phyloP scores from a whole-genome alignment of 2,797 vertebrate species.

The Oryzias dopingdopingensis region DNA sequence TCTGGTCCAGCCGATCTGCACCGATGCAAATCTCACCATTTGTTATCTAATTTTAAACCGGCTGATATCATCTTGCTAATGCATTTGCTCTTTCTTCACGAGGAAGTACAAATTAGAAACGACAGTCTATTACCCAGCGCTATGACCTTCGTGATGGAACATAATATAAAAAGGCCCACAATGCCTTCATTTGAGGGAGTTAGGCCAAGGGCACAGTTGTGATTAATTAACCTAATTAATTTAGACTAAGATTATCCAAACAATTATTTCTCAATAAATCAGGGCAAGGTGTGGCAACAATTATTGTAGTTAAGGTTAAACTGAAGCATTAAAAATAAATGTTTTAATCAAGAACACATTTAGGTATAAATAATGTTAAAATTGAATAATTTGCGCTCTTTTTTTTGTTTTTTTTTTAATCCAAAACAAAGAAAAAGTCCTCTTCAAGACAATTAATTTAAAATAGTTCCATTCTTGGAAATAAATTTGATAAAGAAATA shows the following conservation, averaged over 20 bases:
- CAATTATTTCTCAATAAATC: conserved; percentile 77
- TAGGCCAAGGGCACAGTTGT: conserved; percentile 48
- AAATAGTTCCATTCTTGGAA: too few species aligned
- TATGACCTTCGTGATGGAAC: conserved; percentile 72
- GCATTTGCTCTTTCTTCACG: conserved; percentile 65
- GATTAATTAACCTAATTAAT: conserved; percentile 81
- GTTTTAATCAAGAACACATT: conserved; percentile 27
- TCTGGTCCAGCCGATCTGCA: conserved; percentile 27
- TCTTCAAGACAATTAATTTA: too few species aligned
- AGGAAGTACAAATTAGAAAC: conserved; percentile 71
- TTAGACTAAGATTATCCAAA: conserved; percentile 78
- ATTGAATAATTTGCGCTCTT: too few species aligned
- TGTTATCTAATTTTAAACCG: conserved; percentile 69
- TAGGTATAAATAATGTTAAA: too few species aligned
- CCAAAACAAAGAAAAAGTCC: too few species aligned
- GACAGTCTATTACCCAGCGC: conserved; percentile 71
- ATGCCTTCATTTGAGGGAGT: conserved; percentile 59
- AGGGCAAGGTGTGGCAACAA: conserved; percentile 67
- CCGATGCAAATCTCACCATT: conserved; percentile 62
- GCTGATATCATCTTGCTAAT: conserved; percentile 66
- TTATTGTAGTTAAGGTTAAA: conserved; percentile 70
- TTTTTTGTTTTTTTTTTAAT: too few species aligned
- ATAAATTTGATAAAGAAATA: too few species aligned
- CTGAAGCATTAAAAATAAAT: conserved; percentile 61
- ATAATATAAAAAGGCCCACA: conserved; percentile 70